Base-by-base conservation (phyloP, 2,113 vertebrate genomes). In the Psilopsiagon aymara region DNA sequence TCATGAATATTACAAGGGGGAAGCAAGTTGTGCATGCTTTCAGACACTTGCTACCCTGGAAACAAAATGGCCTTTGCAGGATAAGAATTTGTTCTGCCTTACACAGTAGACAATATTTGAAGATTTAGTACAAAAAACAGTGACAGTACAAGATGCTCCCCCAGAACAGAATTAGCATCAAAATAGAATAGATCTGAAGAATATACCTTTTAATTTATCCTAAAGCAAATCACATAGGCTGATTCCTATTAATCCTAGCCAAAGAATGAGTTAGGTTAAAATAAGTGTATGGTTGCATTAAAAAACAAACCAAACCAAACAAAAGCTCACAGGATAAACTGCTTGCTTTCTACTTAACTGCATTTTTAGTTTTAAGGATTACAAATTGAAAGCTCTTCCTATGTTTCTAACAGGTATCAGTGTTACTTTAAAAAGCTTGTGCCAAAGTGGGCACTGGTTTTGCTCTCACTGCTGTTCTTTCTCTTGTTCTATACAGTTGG, bases 11-110 rank as follows among this genome's bases (percentile, higher is more conserved):
- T 98, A 99, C 98, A 99, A 97, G 98, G 98, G 98, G 98, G 97
- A 98, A 98, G 99, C 99, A 99, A 99, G 99, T 98, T 98, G 98
- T 99, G 98, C 99, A 99, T 99, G 99, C 99, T 98, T 99, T 98
- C 98, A 98, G 98, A 97, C 98, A 98, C 99, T 99, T 99, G 99
- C 98, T 98, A 97, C 97, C 98, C 98, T 98, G 97, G 97, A 98
- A 98, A 98, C 97, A 98, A 98, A 97, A 98, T 97, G 97, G 96
- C 97, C 97, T 98, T 97, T 96, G 97, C 97, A 97, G 96, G 95
- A 97, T 98, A 98, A 98, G 98, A 98, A 98, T 97, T 95, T 90
- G 97, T 98, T 98, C 98, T 98, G 98, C 98, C 98, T 98, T 98
- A 98, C 98, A 98, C 98, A 98, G 98, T 98, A 98, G 98, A 98